Base-by-base conservation (phyloP, 2,797 vertebrate species). In the Artibeus jamaicensis region DNA sequence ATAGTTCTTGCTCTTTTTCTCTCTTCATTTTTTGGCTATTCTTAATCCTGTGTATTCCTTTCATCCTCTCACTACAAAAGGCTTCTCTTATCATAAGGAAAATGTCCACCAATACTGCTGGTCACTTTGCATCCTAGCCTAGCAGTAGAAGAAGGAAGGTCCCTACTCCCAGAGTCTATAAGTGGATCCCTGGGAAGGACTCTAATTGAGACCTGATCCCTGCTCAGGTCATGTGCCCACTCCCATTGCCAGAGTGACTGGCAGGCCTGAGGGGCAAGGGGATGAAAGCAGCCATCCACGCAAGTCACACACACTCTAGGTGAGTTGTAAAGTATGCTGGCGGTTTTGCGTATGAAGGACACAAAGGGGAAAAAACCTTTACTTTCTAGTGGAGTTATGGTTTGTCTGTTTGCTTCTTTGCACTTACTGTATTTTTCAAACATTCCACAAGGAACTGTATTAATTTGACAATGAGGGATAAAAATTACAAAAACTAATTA, bases 401-500 rank as follows among this genome's bases (percentile, higher is more conserved):
- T 46, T 39, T 67, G 34, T 55, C 26, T 70, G 26, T 46, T 94
- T 65, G 32, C 62, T 46, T 76, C 83, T 91, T 92, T 57, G 76
- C 18, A 77, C 21, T 71, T 93, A 88, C 68, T 94, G 42, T 70
- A 85, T 74, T 85, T 94, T 88, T 21, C 90, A 91, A 85, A 94
- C 62, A 88, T 91, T 95, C 57, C n/a, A 42, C 22, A 70, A 85
- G 86, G 37, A 65, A 46, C 4, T 57, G 3, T 68, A 74, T 82
- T 68, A 73, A 92, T 68, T 77, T 93, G 92, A 74, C 48, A 68
- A 78, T 6, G 22, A 83, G n/a, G 73, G 67, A 91, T 93, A 88
- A 88, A 85, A 88, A 76, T 89, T 48, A 96, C 50, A 82, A 81
- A 76, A 96, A 74, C 71, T 65, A 82, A 59, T 89, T 86, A 86